phyloP scores from a whole-genome alignment of 2,113 vertebrate species.

The pig (Sus scrofa) region DNA sequence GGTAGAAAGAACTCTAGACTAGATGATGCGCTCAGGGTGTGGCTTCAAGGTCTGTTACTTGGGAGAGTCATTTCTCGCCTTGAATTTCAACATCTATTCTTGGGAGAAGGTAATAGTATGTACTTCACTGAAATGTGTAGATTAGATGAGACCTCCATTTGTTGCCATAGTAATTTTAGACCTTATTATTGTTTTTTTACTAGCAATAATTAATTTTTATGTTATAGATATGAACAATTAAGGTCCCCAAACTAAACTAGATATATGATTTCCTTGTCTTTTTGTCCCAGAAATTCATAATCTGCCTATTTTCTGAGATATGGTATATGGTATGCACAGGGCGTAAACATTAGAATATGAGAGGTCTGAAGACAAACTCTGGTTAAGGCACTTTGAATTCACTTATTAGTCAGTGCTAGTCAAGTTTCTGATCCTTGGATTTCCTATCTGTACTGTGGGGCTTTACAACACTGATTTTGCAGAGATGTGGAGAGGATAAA shows the following conservation, averaged over 20 bases:
- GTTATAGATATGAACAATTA: not conserved
- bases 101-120: not conserved
- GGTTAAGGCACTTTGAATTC: not conserved
- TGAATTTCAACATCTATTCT: slow-evolving; percentile 45
- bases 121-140: slow-evolving; percentile 1
- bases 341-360: not conserved
- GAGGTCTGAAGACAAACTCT: not conserved
- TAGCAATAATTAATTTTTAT: not conserved
- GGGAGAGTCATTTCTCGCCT: not conserved
- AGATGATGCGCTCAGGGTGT: not conserved
- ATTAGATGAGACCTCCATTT: not conserved
- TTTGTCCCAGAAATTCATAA: not conserved
- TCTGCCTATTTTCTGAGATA: not conserved
- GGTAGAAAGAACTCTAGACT: not conserved
- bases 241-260: not conserved
- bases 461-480: not conserved
- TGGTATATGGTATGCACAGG: not conserved
- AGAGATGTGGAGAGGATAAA: not conserved
- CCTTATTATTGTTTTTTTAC: not conserved
- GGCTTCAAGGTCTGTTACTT: not conserved
- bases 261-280: not conserved
- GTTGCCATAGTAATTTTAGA: not conserved
- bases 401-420: not conserved
- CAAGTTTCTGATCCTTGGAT: not conserved
- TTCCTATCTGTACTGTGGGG: not conserved